A percentile compares a stretch with the other conserved stretches of the same genome.
Conservation (phyloP, 2,888 invertebrate species). For the Morpho achilles region DNA sequence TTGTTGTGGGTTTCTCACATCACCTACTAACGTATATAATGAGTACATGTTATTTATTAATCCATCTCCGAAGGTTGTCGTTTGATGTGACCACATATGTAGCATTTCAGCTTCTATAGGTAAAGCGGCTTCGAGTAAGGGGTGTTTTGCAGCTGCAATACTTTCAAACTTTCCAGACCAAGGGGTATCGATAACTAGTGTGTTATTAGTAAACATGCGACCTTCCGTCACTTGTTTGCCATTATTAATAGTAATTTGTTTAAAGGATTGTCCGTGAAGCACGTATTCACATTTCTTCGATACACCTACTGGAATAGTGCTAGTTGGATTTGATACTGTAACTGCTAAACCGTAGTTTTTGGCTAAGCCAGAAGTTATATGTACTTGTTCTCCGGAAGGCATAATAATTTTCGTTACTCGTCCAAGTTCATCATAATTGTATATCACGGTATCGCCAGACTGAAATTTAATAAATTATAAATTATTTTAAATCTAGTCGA, state of each 20-base stretch:
- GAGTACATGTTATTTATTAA: slow-evolving; percentile 89
- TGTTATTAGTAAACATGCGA: slow-evolving; percentile 87
- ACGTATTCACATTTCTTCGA: slow-evolving; percentile 80
- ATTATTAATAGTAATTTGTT: slow-evolving; percentile 84
- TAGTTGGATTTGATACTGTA: slow-evolving; percentile 81
- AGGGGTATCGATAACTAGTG: slow-evolving; percentile 85
- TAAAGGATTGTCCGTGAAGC: slow-evolving; percentile 82
- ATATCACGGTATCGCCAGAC: slow-evolving; percentile 93
- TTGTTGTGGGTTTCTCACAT: slow-evolving; percentile 91
- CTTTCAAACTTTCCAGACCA: slow-evolving; percentile 87
- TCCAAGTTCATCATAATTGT: slow-evolving; percentile 94
- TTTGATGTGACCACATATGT: slow-evolving; percentile 93
- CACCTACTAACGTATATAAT: slow-evolving; percentile 89
- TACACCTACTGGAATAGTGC: slow-evolving; percentile 75
- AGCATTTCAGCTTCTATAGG: slow-evolving; percentile 95
- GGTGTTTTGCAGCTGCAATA: slow-evolving; percentile 89
- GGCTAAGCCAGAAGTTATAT: slow-evolving; percentile 87
- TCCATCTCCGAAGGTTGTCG: slow-evolving; percentile 86
- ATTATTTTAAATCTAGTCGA: slow-evolving; percentile 6
- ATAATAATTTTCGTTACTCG: slow-evolving; percentile 91
- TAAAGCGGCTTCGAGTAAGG: slow-evolving; percentile 88
- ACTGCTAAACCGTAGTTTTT: slow-evolving; percentile 88
- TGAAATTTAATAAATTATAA: slow-evolving; percentile 44
- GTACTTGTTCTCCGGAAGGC: slow-evolving; percentile 94
- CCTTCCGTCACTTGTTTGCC: slow-evolving; percentile 86